These are phyloP conservation scores for Mallotus villosus DNA, from an alignment of 2,797 vertebrate species.

Conservation along the genomic window DNA sequence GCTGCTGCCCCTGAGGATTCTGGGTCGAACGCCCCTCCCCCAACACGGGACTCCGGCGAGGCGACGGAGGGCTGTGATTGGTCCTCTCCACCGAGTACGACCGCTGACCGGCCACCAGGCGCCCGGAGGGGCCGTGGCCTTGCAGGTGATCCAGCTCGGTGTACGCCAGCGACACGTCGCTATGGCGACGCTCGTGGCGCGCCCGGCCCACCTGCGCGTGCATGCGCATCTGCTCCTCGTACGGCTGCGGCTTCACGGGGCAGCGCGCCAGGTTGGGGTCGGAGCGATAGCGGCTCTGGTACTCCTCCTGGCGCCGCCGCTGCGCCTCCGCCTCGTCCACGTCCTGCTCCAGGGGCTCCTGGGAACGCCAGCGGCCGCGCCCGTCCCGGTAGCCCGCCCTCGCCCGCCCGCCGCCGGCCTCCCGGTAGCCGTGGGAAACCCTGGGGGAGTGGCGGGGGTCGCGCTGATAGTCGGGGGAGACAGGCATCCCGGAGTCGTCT, in stretches of 20 bases:
- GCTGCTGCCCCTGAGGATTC: slow-evolving; percentile 74
- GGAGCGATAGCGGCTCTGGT: slow-evolving; percentile 92
- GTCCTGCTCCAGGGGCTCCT: slow-evolving; percentile 81
- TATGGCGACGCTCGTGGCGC: slow-evolving; percentile 93
- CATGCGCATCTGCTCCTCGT: slow-evolving; percentile 98
- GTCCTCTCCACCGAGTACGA: slow-evolving; percentile 90
- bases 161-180: slow-evolving; percentile 94
- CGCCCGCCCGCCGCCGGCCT: slow-evolving; percentile 74
- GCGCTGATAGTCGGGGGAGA: slow-evolving; percentile 91
- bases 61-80: slow-evolving; percentile 91
- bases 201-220: slow-evolving; percentile 93
- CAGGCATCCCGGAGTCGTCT: slow-evolving; percentile 90
- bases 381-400: slow-evolving; percentile 77
- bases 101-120: slow-evolving; percentile 85
- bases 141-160: slow-evolving; percentile 90
- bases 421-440: slow-evolving; percentile 80
- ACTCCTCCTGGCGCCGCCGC: slow-evolving; percentile 86
- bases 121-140: slow-evolving; percentile 80
- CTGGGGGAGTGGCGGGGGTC: slow-evolving; percentile 83
- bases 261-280: slow-evolving; percentile 98
- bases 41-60: slow-evolving; percentile 88
- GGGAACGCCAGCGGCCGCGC: slow-evolving; percentile 86
- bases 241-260: slow-evolving; percentile 94
- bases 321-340: slow-evolving; percentile 90
- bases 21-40: slow-evolving; percentile 61